These are phyloP conservation scores for Nothocercus julius DNA, from an alignment of 2,113 vertebrate genomes.

Conservation along the genomic window DNA sequence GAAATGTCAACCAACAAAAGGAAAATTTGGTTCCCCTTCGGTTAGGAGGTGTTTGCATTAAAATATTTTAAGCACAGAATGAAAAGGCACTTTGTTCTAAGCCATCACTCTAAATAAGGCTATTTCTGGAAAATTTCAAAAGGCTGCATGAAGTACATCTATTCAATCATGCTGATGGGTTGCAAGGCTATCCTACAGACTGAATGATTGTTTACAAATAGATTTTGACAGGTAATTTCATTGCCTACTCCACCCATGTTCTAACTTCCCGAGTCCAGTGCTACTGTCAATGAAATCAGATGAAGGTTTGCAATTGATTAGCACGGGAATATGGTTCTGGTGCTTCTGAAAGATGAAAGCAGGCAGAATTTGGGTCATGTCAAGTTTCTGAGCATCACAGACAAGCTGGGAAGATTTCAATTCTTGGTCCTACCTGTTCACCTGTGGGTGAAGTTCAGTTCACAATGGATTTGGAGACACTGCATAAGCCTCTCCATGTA, in stretches of 20 bases:
- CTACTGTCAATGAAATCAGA: background rate
- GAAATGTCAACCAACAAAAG: background rate
- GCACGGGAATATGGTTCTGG: background rate
- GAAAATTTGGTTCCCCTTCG: background rate
- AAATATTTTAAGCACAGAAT: background rate
- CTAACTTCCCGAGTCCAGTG: background rate
- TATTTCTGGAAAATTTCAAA: background rate
- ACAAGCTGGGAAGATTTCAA: background rate
- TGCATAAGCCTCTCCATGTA: background rate
- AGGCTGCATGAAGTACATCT: background rate
- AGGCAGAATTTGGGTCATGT: background rate
- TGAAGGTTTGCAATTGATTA: background rate
- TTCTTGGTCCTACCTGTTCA: background rate
- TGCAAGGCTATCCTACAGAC: background rate
- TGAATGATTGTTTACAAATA: conserved; percentile 39
- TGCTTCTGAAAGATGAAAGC: background rate
- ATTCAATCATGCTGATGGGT: conserved; percentile 5
- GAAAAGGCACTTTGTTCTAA: background rate
- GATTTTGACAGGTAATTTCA: conserved; percentile 34
- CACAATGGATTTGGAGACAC: background rate
- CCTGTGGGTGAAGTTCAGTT: background rate
- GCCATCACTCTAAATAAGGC: background rate
- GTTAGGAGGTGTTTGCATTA: background rate
- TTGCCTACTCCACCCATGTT: background rate
- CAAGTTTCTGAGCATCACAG: background rate